Evolutionary conservation across 2,888 invertebrate species (phyloP), one percentile per base, ranked within the genome.

Genomic region (Torymus tubicola): DNA sequence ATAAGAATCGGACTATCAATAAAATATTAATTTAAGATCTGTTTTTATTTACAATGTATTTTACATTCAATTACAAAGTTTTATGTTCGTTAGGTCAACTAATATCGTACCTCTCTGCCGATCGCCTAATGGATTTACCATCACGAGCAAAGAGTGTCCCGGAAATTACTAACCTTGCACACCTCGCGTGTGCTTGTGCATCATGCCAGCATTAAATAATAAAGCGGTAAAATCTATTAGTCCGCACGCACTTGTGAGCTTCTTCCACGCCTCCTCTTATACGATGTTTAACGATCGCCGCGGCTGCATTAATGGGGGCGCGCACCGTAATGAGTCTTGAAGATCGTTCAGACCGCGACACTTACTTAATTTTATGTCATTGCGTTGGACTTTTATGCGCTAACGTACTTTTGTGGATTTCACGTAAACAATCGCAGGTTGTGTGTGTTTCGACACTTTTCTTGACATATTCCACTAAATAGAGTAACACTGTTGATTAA

Each of bases 201-300:
- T 8, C 42, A 0, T 86, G 86, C 85, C 85, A 83, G 85, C 86
- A 86, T 85, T 85, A 87, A 87, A 87, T 87, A 87, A 88, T 87
- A 87, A 88, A 85, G 86, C 85, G 85, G 85, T 85, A 85, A 87
- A 88, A 87, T 87, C 87, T 87, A 87, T 88, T 87, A 86, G 85
- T 86, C 86, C 21, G 18, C 31, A 5, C 58, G 50, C 50, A 84
- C 85, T 84, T 85, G 85, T 84, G 85, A 86, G 85, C 84, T 84
- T 83, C 83, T 83, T 84, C 81, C 73, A 70, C 77, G 72, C 79
- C 42, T 12, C 8, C 74, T 82, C 80, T 80, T 79, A 73, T 76
- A 68, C 71, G 42, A 50, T 50, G 77, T 82, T 82, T 83, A 83
- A 83, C 80, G 83, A 83, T 83, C 83, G 80, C 65, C 63, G 80